These are phyloP conservation scores for Falco berigora DNA, from an alignment of 2,797 vertebrate genomes.

Conservation along the genomic window DNA sequence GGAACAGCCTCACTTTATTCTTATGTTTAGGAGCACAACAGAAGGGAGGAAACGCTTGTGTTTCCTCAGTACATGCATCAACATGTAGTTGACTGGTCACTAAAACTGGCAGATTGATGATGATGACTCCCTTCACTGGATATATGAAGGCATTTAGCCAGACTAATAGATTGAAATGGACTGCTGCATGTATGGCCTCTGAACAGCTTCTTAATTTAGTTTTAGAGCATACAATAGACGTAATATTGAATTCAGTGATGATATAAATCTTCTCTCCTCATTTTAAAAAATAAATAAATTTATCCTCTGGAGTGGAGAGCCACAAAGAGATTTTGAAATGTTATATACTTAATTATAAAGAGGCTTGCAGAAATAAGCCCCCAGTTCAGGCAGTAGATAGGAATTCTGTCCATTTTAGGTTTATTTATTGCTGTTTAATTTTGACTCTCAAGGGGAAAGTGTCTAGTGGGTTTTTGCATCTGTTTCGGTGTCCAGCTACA, in stretches of 20 bases:
- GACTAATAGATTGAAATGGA: conserved; percentile 59
- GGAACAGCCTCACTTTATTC: neutral
- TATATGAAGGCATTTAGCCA: conserved; percentile 49
- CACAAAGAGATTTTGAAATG: neutral
- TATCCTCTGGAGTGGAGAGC: neutral
- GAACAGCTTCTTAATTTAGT: conserved; percentile 57
- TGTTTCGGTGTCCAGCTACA: neutral
- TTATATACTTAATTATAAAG: neutral
- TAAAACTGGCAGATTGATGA: conserved; percentile 54
- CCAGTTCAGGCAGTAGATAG: neutral
- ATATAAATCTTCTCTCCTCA: conserved; percentile 36
- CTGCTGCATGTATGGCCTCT: conserved; percentile 25
- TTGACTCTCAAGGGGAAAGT: neutral
- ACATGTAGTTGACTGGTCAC: conserved; percentile 37
- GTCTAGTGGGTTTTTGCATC: neutral
- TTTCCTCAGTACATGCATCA: conserved; percentile 1
- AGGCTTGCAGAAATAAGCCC: neutral
- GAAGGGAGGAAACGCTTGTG: neutral
- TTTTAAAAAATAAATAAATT: conserved; percentile 42
- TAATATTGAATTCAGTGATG: conserved; percentile 32
- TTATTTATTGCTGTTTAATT: neutral
- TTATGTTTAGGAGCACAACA: neutral
- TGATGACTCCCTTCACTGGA: conserved; percentile 24
- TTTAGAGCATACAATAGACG: conserved; percentile 33
- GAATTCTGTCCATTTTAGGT: neutral